Evolutionary conservation across 2,113 vertebrate genomes (phyloP).

Genomic region (Microcebus griseorufus): DNA sequence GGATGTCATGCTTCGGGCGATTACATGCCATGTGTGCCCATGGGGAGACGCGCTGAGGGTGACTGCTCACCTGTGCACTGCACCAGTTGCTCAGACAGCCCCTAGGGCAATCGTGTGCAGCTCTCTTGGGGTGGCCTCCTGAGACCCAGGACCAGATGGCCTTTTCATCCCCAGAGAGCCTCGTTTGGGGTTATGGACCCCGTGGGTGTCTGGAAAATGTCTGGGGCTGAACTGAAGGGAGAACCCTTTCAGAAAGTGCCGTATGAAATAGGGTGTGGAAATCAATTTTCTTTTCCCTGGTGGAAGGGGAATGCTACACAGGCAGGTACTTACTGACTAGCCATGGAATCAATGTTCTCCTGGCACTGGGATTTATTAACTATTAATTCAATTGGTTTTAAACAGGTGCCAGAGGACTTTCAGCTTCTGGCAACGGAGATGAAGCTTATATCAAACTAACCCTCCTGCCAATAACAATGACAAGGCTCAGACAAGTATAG

Average conservation of each 20-base stretch:
- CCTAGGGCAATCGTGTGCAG: neutral
- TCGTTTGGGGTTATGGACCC: neutral
- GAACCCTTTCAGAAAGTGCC: neutral
- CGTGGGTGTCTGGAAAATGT: neutral
- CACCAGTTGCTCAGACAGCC: neutral
- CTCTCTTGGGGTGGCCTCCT: neutral
- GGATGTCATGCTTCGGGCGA: neutral
- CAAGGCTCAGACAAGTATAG: neutral
- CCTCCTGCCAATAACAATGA: neutral
- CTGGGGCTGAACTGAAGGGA: neutral
- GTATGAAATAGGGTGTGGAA: neutral
- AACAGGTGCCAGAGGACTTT: neutral
- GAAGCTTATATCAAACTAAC: neutral
- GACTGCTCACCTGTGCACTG: neutral
- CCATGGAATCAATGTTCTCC: neutral
- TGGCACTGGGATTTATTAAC: neutral
- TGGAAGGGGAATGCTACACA: neutral
- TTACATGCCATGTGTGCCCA: fast-evolving
- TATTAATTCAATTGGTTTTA: neutral
- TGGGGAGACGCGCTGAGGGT: neutral
- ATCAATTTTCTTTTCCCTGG: neutral
- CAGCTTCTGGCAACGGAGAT: neutral
- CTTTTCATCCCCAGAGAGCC: neutral
- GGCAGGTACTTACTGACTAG: neutral
- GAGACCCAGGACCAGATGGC: neutral